Percentiles rank a stretch among this genome's conserved stretches.
Conservation (phyloP, 2,113 vertebrate genomes). For the Indicator maculatus region DNA sequence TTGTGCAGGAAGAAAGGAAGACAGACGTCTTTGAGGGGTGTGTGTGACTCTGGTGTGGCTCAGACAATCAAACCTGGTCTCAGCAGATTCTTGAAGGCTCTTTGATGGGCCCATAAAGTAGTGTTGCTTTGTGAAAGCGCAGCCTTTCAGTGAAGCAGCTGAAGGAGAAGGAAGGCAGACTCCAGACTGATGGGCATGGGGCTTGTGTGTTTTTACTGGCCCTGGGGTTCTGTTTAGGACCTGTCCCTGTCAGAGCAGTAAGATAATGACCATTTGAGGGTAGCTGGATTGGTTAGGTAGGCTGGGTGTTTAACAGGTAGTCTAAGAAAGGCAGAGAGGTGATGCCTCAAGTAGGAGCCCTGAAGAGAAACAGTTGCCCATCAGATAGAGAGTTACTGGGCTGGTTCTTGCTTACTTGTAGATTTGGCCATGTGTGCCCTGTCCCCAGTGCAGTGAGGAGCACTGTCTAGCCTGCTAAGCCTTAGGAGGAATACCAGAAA, state of each 20-base stretch:
- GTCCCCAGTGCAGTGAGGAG: neutral
- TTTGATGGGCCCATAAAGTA: neutral
- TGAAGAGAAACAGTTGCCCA: neutral
- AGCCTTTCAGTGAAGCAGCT: neutral
- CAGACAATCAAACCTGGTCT: neutral
- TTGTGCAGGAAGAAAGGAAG: constrained; percentile 73
- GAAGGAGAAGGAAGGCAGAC: neutral
- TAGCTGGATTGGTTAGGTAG: neutral
- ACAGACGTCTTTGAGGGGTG: constrained; percentile 85
- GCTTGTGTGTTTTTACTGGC: neutral
- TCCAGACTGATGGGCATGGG: neutral
- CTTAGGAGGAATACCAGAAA: neutral
- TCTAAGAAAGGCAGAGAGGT: neutral
- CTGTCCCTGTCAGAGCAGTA: neutral
- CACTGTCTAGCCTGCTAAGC: neutral
- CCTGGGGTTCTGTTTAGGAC: neutral
- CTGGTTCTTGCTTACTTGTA: neutral
- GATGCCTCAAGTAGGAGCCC: neutral
- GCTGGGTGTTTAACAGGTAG: neutral
- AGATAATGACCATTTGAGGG: neutral
- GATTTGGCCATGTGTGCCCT: neutral
- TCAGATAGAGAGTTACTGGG: neutral
- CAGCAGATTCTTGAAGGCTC: neutral
- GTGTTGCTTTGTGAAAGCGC: neutral
- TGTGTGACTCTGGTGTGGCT: neutral